Base-by-base conservation (phyloP, 1,140 invertebrate species). In the Drosophila parabipectinata region DNA sequence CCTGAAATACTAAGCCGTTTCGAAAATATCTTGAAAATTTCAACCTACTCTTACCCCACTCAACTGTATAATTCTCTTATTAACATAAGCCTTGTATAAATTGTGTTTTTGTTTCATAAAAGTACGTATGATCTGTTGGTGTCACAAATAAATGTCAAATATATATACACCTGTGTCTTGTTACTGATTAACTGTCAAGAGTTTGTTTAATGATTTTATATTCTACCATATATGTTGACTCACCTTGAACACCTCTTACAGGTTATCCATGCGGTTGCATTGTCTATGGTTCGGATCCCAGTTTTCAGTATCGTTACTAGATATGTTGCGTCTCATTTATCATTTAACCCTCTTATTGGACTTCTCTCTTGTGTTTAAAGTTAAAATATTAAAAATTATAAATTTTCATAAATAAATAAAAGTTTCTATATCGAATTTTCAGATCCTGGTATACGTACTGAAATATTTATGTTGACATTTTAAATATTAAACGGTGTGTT, bases 211-310 rank as follows among this genome's bases (percentile, higher is more conserved):
- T 52, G 14, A 66, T 77, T 64, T 24, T 12, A n/a, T 10, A 37
- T 37, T 14, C 41, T 53, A 18, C 15, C 15, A 18, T 18, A 45
- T 78, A 66, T 71, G 69, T 83, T 73, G 60, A 54, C 56, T 83
- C 59, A 64, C 55, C 60, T 63, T 58, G 63, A 91, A 87, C 83
- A 52, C 82, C 82, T 62, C 62, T 87, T 88, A 72, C 82, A 87
- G 90, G 87, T 77, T 91, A 90, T 84, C 90, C 90, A 50, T 91
- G 90, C 77, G 79, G 78, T 79, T 91, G 90, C 77, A 82, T 91
- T 89, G 90, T 82, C 63, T 91, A 91, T 74, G 90, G 69, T 68
- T 87, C 90, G 83, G 90, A 91, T 79, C 83, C 90, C 74, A 66
- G 45, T 79, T 74, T 89, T 80, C 90, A 87, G 63, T 76, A 87